Conservation (phyloP, 2,888 invertebrate genomes). For the Opisthograptis luteolata region DNA sequence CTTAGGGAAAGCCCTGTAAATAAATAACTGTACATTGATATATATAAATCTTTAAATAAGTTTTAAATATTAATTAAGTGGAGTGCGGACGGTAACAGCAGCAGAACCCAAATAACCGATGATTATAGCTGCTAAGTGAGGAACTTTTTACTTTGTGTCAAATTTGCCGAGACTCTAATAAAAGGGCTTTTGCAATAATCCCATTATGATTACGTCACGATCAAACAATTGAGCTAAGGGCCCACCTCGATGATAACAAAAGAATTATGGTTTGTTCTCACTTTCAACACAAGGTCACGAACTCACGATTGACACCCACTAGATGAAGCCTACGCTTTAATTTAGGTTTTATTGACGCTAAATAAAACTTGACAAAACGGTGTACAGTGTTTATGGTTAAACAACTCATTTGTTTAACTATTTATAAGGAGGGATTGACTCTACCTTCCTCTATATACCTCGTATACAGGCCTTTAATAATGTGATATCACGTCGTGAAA, state of each 20-base stretch:
- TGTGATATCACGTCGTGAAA: no score
- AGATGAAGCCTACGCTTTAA: conserved; percentile 50
- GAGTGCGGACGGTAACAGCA: no score
- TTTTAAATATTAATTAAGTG: no score
- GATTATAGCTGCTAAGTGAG: no score
- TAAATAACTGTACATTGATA: no score
- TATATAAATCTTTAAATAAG: no score
- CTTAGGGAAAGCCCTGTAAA: no score
- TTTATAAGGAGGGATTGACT: no score
- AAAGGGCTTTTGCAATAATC: background rate
- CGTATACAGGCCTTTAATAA: no score
- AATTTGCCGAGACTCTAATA: background rate
- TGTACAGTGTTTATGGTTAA: conserved; percentile 11
- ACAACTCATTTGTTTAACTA: conserved; percentile 11
- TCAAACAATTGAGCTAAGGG: conserved; percentile 42
- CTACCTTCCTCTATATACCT: no score
- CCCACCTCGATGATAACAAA: conserved; percentile 44
- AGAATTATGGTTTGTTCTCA: conserved; percentile 56
- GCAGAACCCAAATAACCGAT: no score
- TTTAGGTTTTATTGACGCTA: conserved; percentile 39
- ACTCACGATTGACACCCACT: conserved; percentile 58
- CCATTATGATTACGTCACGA: conserved; percentile 11
- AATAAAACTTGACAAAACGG: conserved; percentile 37
- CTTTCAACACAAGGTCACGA: conserved; percentile 65
- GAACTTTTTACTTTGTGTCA: background rate